phyloP scores from a whole-genome alignment of 2,797 vertebrate species.

The Chelonia mydas region DNA sequence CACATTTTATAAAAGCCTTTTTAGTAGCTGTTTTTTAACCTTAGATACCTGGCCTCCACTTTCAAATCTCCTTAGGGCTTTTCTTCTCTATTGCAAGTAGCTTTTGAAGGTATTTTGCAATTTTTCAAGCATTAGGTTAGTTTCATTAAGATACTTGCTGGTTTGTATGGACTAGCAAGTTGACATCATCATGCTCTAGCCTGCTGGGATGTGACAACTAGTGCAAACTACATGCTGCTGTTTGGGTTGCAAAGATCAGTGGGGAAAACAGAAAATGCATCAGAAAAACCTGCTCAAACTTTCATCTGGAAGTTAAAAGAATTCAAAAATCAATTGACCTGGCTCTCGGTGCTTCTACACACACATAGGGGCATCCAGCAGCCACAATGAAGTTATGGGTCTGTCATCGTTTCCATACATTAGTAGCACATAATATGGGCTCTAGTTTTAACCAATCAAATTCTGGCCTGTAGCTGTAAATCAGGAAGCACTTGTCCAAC shows the following conservation, averaged over 20 bases:
- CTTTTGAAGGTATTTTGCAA: background rate
- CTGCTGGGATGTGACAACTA: fast-evolving
- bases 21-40: background rate
- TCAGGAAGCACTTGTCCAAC: background rate
- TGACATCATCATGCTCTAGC: background rate
- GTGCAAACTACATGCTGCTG: background rate
- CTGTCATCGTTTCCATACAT: background rate
- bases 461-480: background rate
- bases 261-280: background rate
- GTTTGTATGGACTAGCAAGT: background rate
- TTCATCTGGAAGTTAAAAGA: background rate
- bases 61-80: background rate
- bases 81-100: background rate
- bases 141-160: fast-evolving
- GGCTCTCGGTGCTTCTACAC: background rate
- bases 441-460: constrained; percentile 23
- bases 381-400: background rate
- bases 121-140: background rate
- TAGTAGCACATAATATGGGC: background rate
- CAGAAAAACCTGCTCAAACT: background rate
- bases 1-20: background rate
- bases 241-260: background rate
- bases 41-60: background rate
- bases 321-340: background rate
- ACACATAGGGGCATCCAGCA: background rate